A percentile compares a stretch with the other conserved stretches of the same genome.
Conservation (phyloP, 2,797 vertebrate genomes). For the Pithecia hirsuta region DNA sequence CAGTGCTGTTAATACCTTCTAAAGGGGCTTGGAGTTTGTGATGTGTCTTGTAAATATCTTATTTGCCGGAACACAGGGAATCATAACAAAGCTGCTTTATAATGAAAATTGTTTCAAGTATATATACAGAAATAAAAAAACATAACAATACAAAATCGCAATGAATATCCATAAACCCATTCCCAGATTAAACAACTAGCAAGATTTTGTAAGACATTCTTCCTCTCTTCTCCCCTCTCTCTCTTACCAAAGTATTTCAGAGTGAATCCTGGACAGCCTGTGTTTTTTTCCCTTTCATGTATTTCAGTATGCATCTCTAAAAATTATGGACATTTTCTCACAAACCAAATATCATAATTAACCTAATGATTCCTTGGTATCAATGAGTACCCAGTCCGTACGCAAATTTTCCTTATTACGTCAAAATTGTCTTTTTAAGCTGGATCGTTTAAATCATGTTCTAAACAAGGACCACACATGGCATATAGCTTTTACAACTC, state of each 20-base stretch:
- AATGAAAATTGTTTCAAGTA: constrained; percentile 13
- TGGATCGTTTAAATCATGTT: constrained; percentile 19
- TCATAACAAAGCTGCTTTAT: background rate
- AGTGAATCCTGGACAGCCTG: background rate
- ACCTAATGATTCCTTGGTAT: background rate
- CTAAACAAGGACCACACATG: background rate
- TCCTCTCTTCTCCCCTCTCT: background rate
- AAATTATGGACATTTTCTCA: background rate
- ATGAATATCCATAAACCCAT: background rate
- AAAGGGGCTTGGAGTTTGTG: background rate
- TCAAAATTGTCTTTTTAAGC: background rate
- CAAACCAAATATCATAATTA: background rate
- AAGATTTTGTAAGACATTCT: background rate
- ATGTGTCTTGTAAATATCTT: constrained; percentile 11
- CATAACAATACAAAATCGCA: background rate
- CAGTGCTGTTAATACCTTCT: background rate
- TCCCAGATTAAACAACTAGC: background rate
- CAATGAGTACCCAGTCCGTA: background rate
- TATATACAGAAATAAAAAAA: background rate
- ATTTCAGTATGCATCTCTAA: background rate
- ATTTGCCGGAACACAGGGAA: background rate
- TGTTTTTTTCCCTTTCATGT: background rate
- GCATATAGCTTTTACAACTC: background rate
- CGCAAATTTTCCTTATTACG: background rate
- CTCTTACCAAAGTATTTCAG: constrained; percentile 1